Evolutionary conservation across 2,113 vertebrate species (phyloP).

Genomic region (Cyanoramphus novaezelandiae): DNA sequence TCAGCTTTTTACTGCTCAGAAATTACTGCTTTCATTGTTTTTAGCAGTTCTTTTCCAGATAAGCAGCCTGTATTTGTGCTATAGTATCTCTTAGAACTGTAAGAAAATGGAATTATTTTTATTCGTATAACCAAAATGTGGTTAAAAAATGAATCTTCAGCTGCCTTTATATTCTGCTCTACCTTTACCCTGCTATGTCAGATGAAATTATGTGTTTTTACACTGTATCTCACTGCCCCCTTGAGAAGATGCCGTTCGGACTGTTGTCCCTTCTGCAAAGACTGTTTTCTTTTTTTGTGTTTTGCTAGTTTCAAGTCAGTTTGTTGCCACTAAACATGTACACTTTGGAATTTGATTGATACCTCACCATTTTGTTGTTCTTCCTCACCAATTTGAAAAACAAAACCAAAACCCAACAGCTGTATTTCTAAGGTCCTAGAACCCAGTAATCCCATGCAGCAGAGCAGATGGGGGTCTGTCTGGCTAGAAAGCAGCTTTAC

Average conservation of each 20-base stretch:
- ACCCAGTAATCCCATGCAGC: background rate
- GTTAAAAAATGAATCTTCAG: background rate
- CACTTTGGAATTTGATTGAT: background rate
- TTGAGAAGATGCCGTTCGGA: background rate
- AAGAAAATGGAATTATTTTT: background rate
- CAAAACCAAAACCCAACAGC: background rate
- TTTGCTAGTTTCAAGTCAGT: background rate
- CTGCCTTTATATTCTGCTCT: background rate
- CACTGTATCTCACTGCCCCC: background rate
- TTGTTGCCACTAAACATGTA: background rate
- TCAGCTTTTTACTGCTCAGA: background rate
- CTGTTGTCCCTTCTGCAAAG: background rate
- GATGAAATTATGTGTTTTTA: background rate
- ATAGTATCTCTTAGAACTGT: background rate
- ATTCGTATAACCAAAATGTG: background rate
- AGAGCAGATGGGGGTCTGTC: background rate
- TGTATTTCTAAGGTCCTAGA: background rate
- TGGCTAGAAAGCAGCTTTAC: background rate
- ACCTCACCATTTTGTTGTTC: background rate
- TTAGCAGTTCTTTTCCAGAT: background rate
- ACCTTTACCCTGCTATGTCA: background rate
- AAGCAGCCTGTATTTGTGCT: background rate
- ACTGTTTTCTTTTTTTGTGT: background rate
- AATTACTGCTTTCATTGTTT: background rate
- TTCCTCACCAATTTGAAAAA: background rate